Conservation (phyloP, 2,797 vertebrate species). For the Xenopus petersii region DNA sequence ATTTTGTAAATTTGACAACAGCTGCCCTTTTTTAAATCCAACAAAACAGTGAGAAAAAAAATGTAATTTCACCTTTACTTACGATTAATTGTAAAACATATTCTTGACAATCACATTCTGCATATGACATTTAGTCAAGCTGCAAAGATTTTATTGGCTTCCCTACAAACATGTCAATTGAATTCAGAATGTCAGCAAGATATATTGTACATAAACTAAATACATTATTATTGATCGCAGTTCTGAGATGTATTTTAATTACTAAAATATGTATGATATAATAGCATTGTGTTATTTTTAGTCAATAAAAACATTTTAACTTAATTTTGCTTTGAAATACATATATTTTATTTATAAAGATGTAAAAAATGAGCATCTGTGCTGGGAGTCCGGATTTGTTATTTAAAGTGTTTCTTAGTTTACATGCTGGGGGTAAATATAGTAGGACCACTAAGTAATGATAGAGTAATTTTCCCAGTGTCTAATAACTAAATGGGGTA, state of each 20-base stretch:
- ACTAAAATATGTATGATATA: background rate
- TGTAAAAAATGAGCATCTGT: too few relatives aligned
- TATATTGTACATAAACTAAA: slow-evolving; percentile 24
- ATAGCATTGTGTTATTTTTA: background rate
- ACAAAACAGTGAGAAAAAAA: slow-evolving; percentile 38
- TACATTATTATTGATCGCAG: slow-evolving; percentile 19
- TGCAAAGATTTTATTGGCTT: slow-evolving; percentile 35
- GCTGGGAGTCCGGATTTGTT: too few relatives aligned
- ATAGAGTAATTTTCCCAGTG: too few relatives aligned
- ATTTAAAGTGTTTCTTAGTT: too few relatives aligned
- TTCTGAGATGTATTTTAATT: slow-evolving; percentile 9
- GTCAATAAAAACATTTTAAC: too few relatives aligned
- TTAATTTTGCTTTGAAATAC: too few relatives aligned
- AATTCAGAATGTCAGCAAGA: slow-evolving; percentile 34
- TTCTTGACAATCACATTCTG: slow-evolving; percentile 43
- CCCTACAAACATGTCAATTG: slow-evolving; percentile 40
- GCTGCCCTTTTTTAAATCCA: slow-evolving; percentile 32
- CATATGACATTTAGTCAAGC: slow-evolving; percentile 46
- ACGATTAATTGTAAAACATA: slow-evolving; percentile 47
- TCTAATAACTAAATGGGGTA: too few relatives aligned
- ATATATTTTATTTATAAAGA: too few relatives aligned
- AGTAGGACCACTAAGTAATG: too few relatives aligned
- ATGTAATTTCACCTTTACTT: slow-evolving; percentile 44
- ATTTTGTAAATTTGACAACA: slow-evolving; percentile 26
- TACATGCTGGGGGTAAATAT: too few relatives aligned